Percentiles rank a stretch among this genome's conserved stretches.
Conservation (phyloP, 1,140 invertebrate genomes). For the Nomia melanderi region DNA sequence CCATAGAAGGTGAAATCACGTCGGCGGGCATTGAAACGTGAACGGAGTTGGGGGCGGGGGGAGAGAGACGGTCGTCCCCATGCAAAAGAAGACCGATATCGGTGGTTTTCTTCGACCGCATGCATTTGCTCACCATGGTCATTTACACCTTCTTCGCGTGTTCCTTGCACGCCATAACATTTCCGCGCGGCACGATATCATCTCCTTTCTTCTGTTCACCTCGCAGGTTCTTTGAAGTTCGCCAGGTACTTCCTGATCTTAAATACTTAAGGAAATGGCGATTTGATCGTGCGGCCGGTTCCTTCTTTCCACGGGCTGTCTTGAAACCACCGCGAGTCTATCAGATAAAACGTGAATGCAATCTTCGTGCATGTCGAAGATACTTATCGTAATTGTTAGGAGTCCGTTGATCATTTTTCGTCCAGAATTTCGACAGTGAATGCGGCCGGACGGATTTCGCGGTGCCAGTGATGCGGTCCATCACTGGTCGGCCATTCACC, state of each 20-base stretch:
- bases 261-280: conserved; percentile 49
- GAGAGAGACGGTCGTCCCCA: conserved; percentile 38
- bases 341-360: background rate
- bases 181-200: conserved; percentile 61
- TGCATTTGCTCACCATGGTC: conserved; percentile 53
- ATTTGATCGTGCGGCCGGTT: conserved; percentile 40
- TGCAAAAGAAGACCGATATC: conserved; percentile 41
- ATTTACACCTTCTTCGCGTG: conserved; percentile 61
- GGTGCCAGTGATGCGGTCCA: conserved; percentile 48
- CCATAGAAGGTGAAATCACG: conserved; percentile 27
- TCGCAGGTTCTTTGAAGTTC: conserved; percentile 56
- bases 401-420: background rate
- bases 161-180: conserved; percentile 58
- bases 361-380: conserved; percentile 24
- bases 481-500: conserved; percentile 54
- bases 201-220: conserved; percentile 51
- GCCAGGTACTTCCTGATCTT: conserved; percentile 45
- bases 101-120: conserved; percentile 49
- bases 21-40: conserved; percentile 38
- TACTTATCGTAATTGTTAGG: background rate
- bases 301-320: conserved; percentile 2
- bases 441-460: too few relatives aligned
- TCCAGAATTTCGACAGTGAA: background rate
- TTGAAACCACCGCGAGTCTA: background rate
- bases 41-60: too few relatives aligned